A percentile compares a stretch with the other conserved stretches of the same genome.
Conservation (phyloP, 2,113 vertebrate species). For the Empidonax traillii region DNA sequence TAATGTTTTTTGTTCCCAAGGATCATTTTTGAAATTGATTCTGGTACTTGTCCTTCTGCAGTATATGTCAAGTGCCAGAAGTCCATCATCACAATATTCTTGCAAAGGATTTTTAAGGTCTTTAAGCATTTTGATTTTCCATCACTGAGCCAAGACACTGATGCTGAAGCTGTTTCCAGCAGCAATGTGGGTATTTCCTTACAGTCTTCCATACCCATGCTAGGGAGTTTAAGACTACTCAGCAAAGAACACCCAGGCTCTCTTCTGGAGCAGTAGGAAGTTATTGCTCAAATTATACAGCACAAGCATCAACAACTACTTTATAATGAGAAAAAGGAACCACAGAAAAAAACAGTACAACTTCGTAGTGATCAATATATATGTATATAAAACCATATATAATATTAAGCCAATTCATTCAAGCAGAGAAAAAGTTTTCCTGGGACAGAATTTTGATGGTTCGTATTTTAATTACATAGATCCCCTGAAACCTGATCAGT, state of each 20-base stretch:
- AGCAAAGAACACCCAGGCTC: background rate
- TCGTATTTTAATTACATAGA: background rate
- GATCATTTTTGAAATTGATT: conserved; percentile 21
- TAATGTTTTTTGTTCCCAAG: background rate
- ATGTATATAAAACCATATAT: background rate
- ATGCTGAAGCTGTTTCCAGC: background rate
- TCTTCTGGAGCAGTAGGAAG: background rate
- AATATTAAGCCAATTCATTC: background rate
- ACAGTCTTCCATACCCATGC: background rate
- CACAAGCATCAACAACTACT: background rate
- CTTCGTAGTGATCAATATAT: background rate
- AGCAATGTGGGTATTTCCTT: background rate
- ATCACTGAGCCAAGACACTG: background rate
- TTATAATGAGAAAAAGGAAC: background rate
- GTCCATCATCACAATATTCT: background rate
- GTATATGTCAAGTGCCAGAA: background rate
- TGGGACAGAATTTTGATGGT: background rate
- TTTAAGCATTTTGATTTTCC: background rate
- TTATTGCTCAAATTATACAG: background rate
- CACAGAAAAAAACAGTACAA: background rate
- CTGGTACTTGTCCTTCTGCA: background rate
- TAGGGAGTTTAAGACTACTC: background rate
- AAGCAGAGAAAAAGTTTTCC: background rate
- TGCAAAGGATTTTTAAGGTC: background rate
- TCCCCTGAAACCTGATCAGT: background rate